Evolutionary conservation across 2,797 vertebrate genomes (phyloP), one percentile per base, ranked within the genome.

Genomic region (Orientallactaga sibirica): DNA sequence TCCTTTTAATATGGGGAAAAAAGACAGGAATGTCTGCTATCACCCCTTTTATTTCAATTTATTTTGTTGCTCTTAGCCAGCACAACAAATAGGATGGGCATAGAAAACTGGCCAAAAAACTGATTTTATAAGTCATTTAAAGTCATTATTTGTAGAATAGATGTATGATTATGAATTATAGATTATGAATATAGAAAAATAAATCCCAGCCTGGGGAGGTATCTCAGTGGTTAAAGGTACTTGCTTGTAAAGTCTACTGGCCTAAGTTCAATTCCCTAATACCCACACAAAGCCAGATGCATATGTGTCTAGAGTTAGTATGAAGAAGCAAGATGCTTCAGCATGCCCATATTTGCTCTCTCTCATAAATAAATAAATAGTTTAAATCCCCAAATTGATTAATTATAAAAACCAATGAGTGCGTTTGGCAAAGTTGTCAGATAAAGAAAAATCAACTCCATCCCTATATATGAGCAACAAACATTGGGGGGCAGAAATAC

Each of bases 381-480:
- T 58, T 58, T 58, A 52, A 66, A 37, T 5, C n/a, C 29, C 85
- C 71, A 88, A 24, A 71, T 3, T 70, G 4, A 8, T 71, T 71
- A 71, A n/a, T 79, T 85, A 71, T 88, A 78, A 91, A 52, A 84
- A 90, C 61, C 89, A 25, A 80, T 80, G 55, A 86, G 74, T 55
- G 6, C 19, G 5, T 62, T 71, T 95, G 62, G 11, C 66, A 95
- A 91, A 20, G 22, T 43, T 92, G 12, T 22, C n/a, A 83, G 77
- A 55, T 15, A n/a, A 20, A 70, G 43, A 93, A 85, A 86, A 92
- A 76, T 48, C 27, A 87, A 87, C 3, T 4, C 22, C 29, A 81
- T 84, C 70, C 18, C 4, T 55, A 61, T 83, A 25, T 18, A 48
- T 20, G 18, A 86, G 22, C 18, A 41, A 29, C 27, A 76, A 79